Percentiles rank a stretch among this genome's conserved stretches.
phyloP scores from a whole-genome alignment of 1,140 invertebrate genomes.

The Drosophila parabipectinata region DNA sequence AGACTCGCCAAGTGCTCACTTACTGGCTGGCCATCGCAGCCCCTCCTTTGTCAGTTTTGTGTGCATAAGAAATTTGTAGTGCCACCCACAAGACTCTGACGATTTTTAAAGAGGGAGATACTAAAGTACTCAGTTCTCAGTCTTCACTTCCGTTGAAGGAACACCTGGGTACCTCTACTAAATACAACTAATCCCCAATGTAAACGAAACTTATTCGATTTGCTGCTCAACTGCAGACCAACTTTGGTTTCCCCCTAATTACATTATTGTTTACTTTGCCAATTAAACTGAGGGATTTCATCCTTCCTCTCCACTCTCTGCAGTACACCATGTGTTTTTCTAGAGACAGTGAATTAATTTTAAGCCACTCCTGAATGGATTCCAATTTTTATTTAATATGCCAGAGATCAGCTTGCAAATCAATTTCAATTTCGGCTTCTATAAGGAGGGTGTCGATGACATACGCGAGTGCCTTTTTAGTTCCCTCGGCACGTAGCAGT shows the following conservation, averaged over 20 bases:
- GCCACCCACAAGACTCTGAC: slow-evolving; percentile 9
- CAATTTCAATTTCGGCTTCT: slow-evolving; percentile 64
- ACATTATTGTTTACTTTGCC: slow-evolving; percentile 47
- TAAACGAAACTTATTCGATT: slow-evolving; percentile 74
- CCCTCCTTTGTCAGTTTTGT: slow-evolving; percentile 43
- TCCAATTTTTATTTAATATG: slow-evolving; percentile 65
- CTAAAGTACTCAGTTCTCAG: too few relatives aligned
- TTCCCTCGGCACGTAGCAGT: slow-evolving; percentile 60
- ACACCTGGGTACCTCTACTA: slow-evolving; percentile 27
- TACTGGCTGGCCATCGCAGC: neutral
- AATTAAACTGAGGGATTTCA: slow-evolving; percentile 40
- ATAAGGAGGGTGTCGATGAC: slow-evolving; percentile 28
- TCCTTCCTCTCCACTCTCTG: neutral
- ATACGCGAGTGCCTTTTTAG: slow-evolving; percentile 24
- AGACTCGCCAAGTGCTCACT: slow-evolving; percentile 57
- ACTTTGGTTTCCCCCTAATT: slow-evolving; percentile 46
- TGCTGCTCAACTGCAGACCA: slow-evolving; percentile 37
- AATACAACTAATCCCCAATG: slow-evolving; percentile 63
- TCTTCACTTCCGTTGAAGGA: too few relatives aligned
- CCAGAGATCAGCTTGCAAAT: slow-evolving; percentile 65
- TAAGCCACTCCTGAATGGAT: slow-evolving; percentile 37
- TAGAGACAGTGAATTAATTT: slow-evolving; percentile 7
- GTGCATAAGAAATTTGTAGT: slow-evolving; percentile 59
- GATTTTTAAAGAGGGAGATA: slow-evolving; percentile 24
- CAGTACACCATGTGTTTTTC: neutral